Base-by-base conservation (phyloP, 2,888 invertebrate genomes). In the Cryptocephalus moraei region DNA sequence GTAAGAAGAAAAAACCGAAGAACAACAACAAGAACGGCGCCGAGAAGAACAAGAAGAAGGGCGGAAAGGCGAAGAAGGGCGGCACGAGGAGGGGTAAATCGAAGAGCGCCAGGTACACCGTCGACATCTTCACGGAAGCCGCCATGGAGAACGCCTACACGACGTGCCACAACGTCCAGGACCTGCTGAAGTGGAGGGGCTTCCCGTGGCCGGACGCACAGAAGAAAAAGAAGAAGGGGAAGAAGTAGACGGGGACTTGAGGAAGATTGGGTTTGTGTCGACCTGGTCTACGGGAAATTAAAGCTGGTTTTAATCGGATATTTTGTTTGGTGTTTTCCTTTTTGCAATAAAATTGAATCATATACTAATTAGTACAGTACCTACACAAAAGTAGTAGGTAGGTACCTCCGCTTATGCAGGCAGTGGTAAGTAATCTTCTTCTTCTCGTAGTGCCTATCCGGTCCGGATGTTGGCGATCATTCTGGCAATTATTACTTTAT, bases 131-230 rank as follows among this genome's bases (percentile, higher is more conserved):
- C 61, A 89, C 88, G 54, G 89, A 90, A 58, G 84, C 86, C 2
- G 92, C 91, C 0, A 92, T 94, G 90, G 86, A 91, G 55, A 94
- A 94, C 63, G 91, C 93, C 0, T 93, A 94, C 67, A 90, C 89
- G 63, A 90, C 88, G 1, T 93, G 93, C 57, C 94, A 94, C 64
- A 92, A 91, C 65, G 86, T 92, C 1, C 91, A 91, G 70, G 92
- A 93, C 63, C 77, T 93, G 9, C 71, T 94, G 10, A 83, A 82
- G 59, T 84, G 84, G 36, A 76, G 93, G 54, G 94, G 94, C 0
- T 94, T 93, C 67, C 84, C 86, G 32, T 92, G 92, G 81, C 87
- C 90, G 0, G 90, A 89, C 53, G 86, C 82, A 8, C 84, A 84
- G 58, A 90, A 89, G 71, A 91, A 90, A 68, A 91, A 91, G 69